These are phyloP conservation scores for Parapristionchus giblindavisi DNA, from an alignment of 2,888 invertebrate genomes.

Conservation along the genomic window DNA sequence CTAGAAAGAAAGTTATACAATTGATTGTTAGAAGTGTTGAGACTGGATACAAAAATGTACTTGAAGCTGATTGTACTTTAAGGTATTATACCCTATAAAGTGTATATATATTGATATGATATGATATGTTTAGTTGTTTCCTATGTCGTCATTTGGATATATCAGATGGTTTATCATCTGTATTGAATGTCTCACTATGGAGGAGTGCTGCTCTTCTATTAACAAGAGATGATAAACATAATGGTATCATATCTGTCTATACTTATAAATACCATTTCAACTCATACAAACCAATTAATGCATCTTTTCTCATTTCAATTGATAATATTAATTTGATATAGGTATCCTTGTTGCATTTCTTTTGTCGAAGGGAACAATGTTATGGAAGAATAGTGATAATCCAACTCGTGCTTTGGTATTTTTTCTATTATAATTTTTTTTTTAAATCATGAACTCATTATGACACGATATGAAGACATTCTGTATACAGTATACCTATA, in stretches of 20 bases:
- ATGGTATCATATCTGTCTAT: too few relatives aligned
- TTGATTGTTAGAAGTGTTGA: conserved; percentile 30
- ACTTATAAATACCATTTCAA: too few relatives aligned
- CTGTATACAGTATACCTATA: too few relatives aligned
- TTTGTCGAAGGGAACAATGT: background rate
- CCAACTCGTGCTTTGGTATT: conserved; percentile 11
- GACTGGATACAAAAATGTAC: background rate
- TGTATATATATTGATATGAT: background rate
- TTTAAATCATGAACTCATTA: background rate
- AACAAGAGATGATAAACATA: conserved; percentile 7
- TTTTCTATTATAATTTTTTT: background rate
- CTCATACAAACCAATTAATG: too few relatives aligned
- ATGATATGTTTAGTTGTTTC: conserved; percentile 43
- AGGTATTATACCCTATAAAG: background rate
- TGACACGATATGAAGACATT: too few relatives aligned
- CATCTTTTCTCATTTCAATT: background rate
- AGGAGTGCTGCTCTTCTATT: conserved; percentile 33
- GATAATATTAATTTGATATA: background rate
- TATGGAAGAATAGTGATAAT: conserved; percentile 10
- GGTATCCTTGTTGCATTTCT: conserved; percentile 2
- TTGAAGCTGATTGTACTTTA: conserved; percentile 23
- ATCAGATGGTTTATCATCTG: conserved; percentile 36
- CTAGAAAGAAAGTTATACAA: conserved; percentile 21
- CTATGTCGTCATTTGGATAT: conserved; percentile 44
- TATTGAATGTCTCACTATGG: conserved; percentile 11